These are phyloP conservation scores for Camponotus floridanus DNA, from an alignment of 1,140 invertebrate species.

Conservation along the genomic window DNA sequence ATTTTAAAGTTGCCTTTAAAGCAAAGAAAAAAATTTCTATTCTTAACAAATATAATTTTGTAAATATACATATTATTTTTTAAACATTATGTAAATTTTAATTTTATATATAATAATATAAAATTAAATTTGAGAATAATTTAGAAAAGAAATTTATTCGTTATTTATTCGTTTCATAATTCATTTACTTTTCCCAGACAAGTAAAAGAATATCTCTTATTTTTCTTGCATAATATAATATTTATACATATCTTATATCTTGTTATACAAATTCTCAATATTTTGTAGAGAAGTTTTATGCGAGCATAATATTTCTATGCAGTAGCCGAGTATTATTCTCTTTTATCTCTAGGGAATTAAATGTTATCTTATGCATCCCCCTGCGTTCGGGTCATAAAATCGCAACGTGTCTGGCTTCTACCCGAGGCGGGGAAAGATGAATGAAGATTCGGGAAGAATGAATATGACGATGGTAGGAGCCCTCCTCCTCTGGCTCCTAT, in stretches of 20 bases:
- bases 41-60: neutral
- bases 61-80: neutral
- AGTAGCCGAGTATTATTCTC: neutral
- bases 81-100: neutral
- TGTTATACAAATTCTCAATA: neutral
- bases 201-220: neutral
- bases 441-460: constrained; percentile 58
- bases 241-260: neutral
- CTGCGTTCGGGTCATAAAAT: neutral
- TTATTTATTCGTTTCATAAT: neutral
- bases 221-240: neutral
- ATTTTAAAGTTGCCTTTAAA: neutral
- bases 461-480: constrained; percentile 2
- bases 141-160: neutral
- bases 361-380: constrained; percentile 40
- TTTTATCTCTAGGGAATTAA: constrained; percentile 10
- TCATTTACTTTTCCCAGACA: neutral
- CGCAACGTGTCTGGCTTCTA: neutral
- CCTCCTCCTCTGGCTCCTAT: constrained; percentile 33
- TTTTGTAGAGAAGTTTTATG: neutral
- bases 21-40: too few relatives aligned
- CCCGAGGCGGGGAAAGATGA: constrained; percentile 10
- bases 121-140: neutral
- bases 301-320: neutral
- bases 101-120: neutral